Evolutionary conservation across 2,797 vertebrate genomes (phyloP).

Genomic region (Acipenser ruthenus): DNA sequence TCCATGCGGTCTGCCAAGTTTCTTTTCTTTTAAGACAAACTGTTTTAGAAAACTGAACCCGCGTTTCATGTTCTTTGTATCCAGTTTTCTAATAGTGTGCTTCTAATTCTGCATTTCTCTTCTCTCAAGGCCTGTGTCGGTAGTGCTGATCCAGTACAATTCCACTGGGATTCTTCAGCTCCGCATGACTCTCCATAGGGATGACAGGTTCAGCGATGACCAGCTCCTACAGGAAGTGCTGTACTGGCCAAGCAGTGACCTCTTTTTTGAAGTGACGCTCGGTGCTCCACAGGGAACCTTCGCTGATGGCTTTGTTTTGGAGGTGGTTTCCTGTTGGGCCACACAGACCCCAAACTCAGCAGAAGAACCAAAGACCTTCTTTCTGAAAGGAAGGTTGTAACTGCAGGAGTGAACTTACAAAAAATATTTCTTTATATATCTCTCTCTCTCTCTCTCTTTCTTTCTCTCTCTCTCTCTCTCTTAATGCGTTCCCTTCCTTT

Average conservation of each 20-base stretch:
- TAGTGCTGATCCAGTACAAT: constrained; percentile 32
- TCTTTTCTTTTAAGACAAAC: no score
- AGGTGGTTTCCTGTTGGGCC: constrained; percentile 54
- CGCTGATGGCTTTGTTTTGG: constrained; percentile 34
- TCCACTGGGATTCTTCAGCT: constrained; percentile 38
- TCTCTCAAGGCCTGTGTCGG: neutral
- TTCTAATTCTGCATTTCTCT: no score
- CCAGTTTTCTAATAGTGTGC: no score
- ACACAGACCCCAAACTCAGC: constrained; percentile 39
- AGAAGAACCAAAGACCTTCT: constrained; percentile 26
- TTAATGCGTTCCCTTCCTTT: no score
- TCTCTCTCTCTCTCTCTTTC: no score
- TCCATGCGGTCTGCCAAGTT: no score
- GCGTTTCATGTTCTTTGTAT: no score
- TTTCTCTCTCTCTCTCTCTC: no score
- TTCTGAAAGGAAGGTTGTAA: constrained; percentile 44
- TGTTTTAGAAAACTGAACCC: no score
- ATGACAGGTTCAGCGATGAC: constrained; percentile 23
- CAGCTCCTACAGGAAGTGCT: constrained; percentile 16
- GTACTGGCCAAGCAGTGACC: constrained; percentile 28
- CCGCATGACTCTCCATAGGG: constrained; percentile 38
- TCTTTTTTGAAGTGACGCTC: constrained; percentile 49
- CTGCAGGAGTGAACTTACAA: no score
- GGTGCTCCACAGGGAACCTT: constrained; percentile 35
- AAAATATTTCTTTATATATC: no score